phyloP scores from a whole-genome alignment of 2,797 vertebrate genomes.

The Hippopotamyrus pictus region DNA sequence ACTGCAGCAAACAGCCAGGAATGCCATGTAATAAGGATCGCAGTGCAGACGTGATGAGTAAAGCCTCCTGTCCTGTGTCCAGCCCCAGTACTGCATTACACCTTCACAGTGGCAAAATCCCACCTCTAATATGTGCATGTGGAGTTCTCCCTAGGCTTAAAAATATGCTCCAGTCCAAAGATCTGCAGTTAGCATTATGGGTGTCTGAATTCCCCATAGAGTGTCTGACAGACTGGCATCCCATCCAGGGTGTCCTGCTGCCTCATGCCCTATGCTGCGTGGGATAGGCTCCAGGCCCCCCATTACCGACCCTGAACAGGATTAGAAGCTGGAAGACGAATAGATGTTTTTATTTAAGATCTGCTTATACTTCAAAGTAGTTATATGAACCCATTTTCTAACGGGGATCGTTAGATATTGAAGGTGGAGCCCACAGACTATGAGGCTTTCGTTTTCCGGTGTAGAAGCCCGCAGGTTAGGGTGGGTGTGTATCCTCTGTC shows the following conservation, averaged over 20 bases:
- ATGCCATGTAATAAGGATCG: neutral
- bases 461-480: neutral
- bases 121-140: neutral
- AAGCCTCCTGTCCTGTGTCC: neutral
- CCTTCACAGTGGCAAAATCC: neutral
- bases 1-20: neutral
- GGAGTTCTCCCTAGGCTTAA: neutral
- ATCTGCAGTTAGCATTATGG: neutral
- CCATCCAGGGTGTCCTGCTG: neutral
- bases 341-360: neutral
- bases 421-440: neutral
- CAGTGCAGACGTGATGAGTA: neutral
- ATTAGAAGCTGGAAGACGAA: neutral
- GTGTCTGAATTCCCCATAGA: neutral
- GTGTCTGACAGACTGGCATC: neutral
- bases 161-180: neutral
- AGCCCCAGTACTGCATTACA: neutral
- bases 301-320: neutral
- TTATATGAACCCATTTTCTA: neutral
- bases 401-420: neutral
- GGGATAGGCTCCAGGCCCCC: neutral
- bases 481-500: conserved; percentile 22
- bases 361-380: neutral
- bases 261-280: neutral
- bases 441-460: neutral